phyloP scores from a whole-genome alignment of 2,797 vertebrate species.

The Natrix natrix region DNA sequence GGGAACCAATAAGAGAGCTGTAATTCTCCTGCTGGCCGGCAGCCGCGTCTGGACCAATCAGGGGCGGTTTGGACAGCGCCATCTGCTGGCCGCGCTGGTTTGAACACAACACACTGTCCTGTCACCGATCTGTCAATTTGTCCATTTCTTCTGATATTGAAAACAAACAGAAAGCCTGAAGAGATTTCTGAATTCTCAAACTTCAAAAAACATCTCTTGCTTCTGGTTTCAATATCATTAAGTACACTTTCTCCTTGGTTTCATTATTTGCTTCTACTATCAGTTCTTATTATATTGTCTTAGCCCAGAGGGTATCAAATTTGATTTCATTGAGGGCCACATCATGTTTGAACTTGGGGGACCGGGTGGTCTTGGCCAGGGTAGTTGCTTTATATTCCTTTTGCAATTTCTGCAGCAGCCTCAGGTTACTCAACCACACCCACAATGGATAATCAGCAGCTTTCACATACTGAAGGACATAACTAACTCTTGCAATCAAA shows the following conservation, averaged over 20 bases:
- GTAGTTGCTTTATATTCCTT: background rate
- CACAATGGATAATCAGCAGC: background rate
- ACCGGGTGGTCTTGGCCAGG: too few relatives aligned
- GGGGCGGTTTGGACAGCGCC: too few relatives aligned
- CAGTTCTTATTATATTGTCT: background rate
- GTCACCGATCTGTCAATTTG: too few relatives aligned
- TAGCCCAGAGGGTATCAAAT: background rate
- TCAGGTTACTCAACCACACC: background rate
- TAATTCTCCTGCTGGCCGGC: too few relatives aligned
- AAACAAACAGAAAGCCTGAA: background rate
- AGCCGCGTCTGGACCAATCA: too few relatives aligned
- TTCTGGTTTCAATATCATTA: background rate
- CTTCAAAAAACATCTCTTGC: background rate
- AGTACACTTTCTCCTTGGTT: background rate
- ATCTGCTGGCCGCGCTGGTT: too few relatives aligned
- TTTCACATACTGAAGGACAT: background rate
- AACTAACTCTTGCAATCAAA: background rate
- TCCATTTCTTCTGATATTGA: background rate
- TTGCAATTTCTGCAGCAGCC: background rate
- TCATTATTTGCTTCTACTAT: background rate
- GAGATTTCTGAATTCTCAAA: background rate
- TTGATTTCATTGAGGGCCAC: too few relatives aligned
- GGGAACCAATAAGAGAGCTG: too few relatives aligned
- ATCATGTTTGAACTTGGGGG: too few relatives aligned
- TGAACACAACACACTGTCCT: too few relatives aligned